These are phyloP conservation scores for Zosterops lateralis DNA, from an alignment of 2,113 vertebrate species.

Conservation along the genomic window DNA sequence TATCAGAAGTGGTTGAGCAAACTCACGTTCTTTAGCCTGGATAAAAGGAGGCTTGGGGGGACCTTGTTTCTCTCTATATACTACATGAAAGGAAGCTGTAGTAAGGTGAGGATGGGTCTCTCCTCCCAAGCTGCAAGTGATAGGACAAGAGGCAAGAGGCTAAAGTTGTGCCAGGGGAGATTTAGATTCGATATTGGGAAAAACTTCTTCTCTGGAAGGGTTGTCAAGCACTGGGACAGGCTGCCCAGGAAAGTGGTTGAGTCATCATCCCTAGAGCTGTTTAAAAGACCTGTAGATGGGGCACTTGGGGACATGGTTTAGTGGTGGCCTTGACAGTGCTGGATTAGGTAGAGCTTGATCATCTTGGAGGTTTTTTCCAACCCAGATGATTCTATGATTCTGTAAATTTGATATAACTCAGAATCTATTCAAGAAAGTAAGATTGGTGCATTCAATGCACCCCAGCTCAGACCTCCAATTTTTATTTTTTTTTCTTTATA, in stretches of 20 bases:
- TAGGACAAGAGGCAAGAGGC: background rate
- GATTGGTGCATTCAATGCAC: background rate
- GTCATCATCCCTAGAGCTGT: background rate
- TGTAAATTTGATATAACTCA: background rate
- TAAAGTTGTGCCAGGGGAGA: background rate
- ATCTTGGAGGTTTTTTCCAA: background rate
- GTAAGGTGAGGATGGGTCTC: background rate
- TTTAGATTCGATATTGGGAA: background rate
- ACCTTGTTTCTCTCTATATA: background rate
- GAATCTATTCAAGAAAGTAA: background rate
- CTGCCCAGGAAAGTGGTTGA: background rate
- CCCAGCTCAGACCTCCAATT: fast-evolving
- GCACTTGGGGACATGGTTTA: background rate
- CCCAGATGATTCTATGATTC: background rate
- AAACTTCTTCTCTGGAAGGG: background rate
- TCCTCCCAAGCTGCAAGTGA: background rate
- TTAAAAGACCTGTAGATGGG: background rate
- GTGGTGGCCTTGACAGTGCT: background rate
- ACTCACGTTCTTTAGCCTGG: background rate
- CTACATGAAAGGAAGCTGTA: background rate
- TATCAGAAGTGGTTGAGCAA: background rate
- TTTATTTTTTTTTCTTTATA: background rate
- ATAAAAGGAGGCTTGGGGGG: background rate
- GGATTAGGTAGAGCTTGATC: background rate
- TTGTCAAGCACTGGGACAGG: background rate